Evolutionary conservation across 2,888 invertebrate species (phyloP).

Genomic region (Lucinisca nassula): DNA sequence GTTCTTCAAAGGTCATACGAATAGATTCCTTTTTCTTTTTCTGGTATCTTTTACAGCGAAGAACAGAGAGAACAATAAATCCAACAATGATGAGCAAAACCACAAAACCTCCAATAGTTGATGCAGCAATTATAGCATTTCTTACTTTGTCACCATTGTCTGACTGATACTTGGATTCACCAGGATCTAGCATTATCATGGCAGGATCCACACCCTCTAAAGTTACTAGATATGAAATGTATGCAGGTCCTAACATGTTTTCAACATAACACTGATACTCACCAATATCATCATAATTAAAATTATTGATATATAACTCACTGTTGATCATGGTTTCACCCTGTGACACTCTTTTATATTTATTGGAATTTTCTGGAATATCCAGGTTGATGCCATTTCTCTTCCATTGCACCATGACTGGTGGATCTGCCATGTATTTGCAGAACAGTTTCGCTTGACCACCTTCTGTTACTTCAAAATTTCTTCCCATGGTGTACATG

Average conservation of each 20-base stretch:
- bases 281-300: slow-evolving; percentile 78
- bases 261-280: slow-evolving; percentile 79
- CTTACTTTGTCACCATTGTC: slow-evolving; percentile 58
- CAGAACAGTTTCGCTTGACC: slow-evolving; percentile 75
- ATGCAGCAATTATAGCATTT: slow-evolving; percentile 78
- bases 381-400: slow-evolving; percentile 72
- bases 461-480: slow-evolving; percentile 65
- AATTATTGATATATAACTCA: slow-evolving; percentile 75
- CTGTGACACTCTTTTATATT: slow-evolving; percentile 69
- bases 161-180: slow-evolving; percentile 37
- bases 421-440: slow-evolving; percentile 80
- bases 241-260: slow-evolving; percentile 76
- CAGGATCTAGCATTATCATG: slow-evolving; percentile 40
- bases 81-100: slow-evolving; percentile 73
- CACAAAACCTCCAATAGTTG: slow-evolving; percentile 80
- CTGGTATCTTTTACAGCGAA: slow-evolving; percentile 72
- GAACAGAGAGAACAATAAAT: slow-evolving; percentile 71
- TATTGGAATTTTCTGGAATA: slow-evolving; percentile 52
- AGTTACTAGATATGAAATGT: slow-evolving; percentile 74
- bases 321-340: slow-evolving; percentile 68
- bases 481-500: slow-evolving; percentile 79
- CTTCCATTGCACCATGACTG: slow-evolving; percentile 77
- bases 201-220: slow-evolving; percentile 75
- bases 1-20: slow-evolving; percentile 80
- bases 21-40: slow-evolving; percentile 77